Evolutionary conservation across 2,888 invertebrate genomes (phyloP).

Genomic region (Brachyptera risi): DNA sequence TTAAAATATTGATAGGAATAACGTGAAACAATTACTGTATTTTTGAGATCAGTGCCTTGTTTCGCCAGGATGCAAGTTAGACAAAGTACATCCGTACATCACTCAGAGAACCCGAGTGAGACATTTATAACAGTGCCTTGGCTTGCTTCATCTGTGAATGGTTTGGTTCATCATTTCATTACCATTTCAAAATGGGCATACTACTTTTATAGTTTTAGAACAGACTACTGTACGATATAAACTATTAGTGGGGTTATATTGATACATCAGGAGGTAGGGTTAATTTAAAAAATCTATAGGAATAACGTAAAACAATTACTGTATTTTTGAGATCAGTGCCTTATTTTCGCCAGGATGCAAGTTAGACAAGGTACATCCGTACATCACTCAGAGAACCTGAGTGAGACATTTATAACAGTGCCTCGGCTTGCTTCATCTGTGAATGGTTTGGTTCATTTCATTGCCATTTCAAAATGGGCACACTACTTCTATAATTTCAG

Average conservation of each 20-base stretch:
- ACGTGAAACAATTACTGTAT: too few species aligned
- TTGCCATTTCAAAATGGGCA: too few species aligned
- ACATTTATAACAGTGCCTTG: neutral
- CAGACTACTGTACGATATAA: too few species aligned
- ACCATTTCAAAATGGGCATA: too few species aligned
- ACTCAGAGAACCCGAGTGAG: constrained; percentile 35
- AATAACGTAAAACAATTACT: neutral
- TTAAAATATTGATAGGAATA: too few species aligned
- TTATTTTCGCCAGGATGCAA: constrained; percentile 52
- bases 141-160: constrained; percentile 23
- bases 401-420: constrained; percentile 11
- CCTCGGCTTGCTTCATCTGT: constrained; percentile 45
- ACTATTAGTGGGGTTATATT: too few species aligned
- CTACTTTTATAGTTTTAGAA: too few species aligned
- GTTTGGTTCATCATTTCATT: too few species aligned
- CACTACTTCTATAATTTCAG: too few species aligned
- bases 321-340: constrained; percentile 36
- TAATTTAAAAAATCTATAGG: neutral
- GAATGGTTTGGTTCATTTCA: constrained; percentile 57
- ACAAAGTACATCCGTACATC: constrained; percentile 19
- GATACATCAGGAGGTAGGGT: too few species aligned
- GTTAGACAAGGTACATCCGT: constrained; percentile 27
- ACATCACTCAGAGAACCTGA: constrained; percentile 37
- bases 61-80: constrained; percentile 33
- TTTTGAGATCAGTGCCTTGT: constrained; percentile 30